A percentile compares a stretch with the other conserved stretches of the same genome.
Conservation (phyloP, 1,140 invertebrate genomes). For the Pemphigus obesinymphae region DNA sequence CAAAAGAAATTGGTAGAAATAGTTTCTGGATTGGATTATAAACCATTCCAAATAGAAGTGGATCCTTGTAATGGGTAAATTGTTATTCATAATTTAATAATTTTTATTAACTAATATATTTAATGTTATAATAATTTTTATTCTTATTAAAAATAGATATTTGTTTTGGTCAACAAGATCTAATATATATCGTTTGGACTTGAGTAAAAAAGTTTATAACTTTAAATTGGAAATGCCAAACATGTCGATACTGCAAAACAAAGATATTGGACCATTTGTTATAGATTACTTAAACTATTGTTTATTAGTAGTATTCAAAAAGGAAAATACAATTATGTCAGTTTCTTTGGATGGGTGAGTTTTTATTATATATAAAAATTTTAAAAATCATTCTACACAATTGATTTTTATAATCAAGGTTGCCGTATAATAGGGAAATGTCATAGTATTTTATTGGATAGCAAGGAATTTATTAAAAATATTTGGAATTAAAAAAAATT, state of each 20-base stretch:
- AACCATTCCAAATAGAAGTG: constrained; percentile 73
- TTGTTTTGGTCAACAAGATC: constrained; percentile 70
- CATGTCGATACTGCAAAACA: constrained; percentile 58
- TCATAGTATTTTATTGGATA: no score
- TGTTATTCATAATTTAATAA: no score
- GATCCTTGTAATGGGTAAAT: constrained; percentile 90
- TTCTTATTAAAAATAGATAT: constrained; percentile 55
- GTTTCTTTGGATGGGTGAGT: constrained; percentile 74
- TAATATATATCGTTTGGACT: constrained; percentile 72
- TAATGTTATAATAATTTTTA: no score
- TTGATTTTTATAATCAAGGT: no score
- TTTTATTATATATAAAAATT: not conserved
- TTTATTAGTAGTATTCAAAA: constrained; percentile 68
- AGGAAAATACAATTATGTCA: constrained; percentile 70
- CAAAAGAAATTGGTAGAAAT: constrained; percentile 64
- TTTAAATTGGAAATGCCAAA: constrained; percentile 58
- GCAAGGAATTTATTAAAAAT: no score
- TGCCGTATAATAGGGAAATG: no score
- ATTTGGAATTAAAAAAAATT: no score
- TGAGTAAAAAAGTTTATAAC: constrained; percentile 66
- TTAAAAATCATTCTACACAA: no score
- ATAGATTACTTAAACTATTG: constrained; percentile 77
- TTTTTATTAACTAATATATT: no score
- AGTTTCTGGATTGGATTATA: constrained; percentile 60
- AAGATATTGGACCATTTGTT: constrained; percentile 65